Evolutionary conservation across 2,797 vertebrate species (phyloP), one percentile per base, ranked within the genome.

Genomic region (Brotula barbata): DNA sequence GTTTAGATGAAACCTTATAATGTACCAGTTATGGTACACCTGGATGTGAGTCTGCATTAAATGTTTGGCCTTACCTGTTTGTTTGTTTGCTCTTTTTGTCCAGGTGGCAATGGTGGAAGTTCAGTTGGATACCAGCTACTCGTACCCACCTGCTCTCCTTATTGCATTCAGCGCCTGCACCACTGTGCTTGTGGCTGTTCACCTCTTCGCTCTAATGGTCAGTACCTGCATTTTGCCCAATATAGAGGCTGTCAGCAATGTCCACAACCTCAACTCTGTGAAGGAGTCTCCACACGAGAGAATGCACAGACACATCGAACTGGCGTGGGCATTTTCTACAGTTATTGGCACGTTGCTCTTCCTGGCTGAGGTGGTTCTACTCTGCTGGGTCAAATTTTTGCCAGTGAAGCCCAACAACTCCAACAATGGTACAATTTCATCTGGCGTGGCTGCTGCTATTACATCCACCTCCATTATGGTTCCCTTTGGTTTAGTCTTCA

Each of bases 71-170:
- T n/a, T n/a, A n/a, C n/a, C n/a, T 39, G 37, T 39, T 39, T n/a
- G 11, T 14, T 39, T 39, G 37, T 39, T 39, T 39, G 37, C 37
- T 23, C 33, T 16, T n/a, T 20, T 13, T 20, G 40, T 58, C 47
- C 71, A 99, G 97, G 97, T 99, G 75, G 97, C 97, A 0, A 99
- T 99, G 97, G 97, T 99, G 42, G 97, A 99, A 82, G 96, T 98
- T 34, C 97, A 99, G 89, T 88, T 99, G 68, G 96, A 99, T 0
- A 80, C 90, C 10, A 91, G 89, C 0, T 93, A 97, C 0, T 88
- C 90, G 1, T 99, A 99, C 71, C 97, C 96, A 0, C 92, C 91
- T 0, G 95, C 95, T 31, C 93, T 99, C 60, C 87, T 99, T 36
- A 96, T 99, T 0, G 96, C 95, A 73, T 99, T 99, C 89, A 98